These are phyloP conservation scores for Brachypteracias leptosomus DNA, from an alignment of 2,113 vertebrate genomes.

Conservation along the genomic window DNA sequence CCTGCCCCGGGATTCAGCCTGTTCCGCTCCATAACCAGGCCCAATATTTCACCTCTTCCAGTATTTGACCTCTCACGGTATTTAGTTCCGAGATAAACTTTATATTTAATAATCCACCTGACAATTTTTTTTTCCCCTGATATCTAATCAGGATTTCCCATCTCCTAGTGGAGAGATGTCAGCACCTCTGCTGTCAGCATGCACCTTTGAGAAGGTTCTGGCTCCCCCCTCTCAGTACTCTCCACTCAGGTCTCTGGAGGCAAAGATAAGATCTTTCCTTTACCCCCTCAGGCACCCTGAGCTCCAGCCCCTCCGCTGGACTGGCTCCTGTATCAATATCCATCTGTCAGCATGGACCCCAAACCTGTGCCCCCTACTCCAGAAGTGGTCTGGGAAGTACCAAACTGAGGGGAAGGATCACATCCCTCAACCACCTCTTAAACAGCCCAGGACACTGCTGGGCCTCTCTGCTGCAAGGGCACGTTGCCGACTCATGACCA, in stretches of 20 bases:
- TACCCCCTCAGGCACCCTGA: too few species aligned
- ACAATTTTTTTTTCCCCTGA: neutral
- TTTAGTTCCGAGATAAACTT: neutral
- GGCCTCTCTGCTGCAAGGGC: neutral
- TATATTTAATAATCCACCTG: neutral
- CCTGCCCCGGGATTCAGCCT: neutral
- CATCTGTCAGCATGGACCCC: neutral
- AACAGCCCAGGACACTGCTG: neutral
- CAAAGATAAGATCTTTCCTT: neutral
- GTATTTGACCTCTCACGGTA: too few species aligned
- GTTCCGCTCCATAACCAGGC: neutral
- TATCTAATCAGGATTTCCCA: neutral
- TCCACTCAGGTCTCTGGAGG: fast-evolving
- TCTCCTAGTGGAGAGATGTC: fast-evolving
- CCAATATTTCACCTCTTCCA: neutral
- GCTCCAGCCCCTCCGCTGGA: neutral
- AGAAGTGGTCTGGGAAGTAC: fast-evolving
- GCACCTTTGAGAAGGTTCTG: neutral
- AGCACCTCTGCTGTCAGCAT: neutral
- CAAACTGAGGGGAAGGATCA: neutral
- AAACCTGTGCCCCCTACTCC: neutral
- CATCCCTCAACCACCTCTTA: fast-evolving
- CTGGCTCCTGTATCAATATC: neutral
- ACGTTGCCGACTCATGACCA: fast-evolving
- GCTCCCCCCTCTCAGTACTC: fast-evolving